phyloP scores from a whole-genome alignment of 2,797 vertebrate genomes.

The Eutrigla gurnardus region DNA sequence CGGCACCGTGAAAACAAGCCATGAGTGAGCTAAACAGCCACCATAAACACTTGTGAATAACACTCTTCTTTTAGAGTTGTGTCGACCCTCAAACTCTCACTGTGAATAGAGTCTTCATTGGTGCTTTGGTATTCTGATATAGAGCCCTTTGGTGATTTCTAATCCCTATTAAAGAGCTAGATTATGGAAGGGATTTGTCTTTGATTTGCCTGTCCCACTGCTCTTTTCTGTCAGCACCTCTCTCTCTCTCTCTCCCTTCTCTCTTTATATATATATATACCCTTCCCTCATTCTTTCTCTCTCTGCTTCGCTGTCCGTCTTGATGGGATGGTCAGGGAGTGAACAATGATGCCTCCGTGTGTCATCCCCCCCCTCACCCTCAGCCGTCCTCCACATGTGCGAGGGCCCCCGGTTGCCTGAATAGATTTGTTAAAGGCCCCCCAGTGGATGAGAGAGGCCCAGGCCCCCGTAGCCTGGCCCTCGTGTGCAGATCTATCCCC shows the following conservation, averaged over 20 bases:
- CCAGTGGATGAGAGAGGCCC: slow-evolving; percentile 89
- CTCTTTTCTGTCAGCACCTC: slow-evolving; percentile 79
- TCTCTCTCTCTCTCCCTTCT: slow-evolving; percentile 53
- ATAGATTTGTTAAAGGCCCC: slow-evolving; percentile 95
- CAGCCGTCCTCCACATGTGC: slow-evolving; percentile 79
- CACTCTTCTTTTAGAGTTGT: slow-evolving; percentile 36
- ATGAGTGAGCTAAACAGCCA: slow-evolving; percentile 23
- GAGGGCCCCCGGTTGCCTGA: slow-evolving; percentile 85
- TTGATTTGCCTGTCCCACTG: slow-evolving; percentile 83
- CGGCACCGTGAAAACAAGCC: slow-evolving; percentile 2
- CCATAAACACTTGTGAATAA: slow-evolving; percentile 6
- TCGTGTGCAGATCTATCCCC: slow-evolving; percentile 88
- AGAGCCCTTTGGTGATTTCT: slow-evolving; percentile 77
- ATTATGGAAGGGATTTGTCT: slow-evolving; percentile 84
- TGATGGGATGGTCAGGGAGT: slow-evolving; percentile 60
- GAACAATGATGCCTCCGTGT: slow-evolving; percentile 77
- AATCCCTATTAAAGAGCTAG: slow-evolving; percentile 85
- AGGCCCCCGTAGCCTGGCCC: slow-evolving; percentile 86
- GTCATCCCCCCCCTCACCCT: slow-evolving; percentile 44
- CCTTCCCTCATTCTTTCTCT: slow-evolving; percentile 59
- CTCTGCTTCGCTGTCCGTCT: slow-evolving; percentile 60
- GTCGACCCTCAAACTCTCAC: slow-evolving; percentile 69
- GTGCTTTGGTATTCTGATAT: slow-evolving; percentile 76
- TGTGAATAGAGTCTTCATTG: slow-evolving; percentile 76
- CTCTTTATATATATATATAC: slow-evolving; percentile 36